Evolutionary conservation across 2,888 invertebrate species (phyloP).

Genomic region (Galeruca laticollis): DNA sequence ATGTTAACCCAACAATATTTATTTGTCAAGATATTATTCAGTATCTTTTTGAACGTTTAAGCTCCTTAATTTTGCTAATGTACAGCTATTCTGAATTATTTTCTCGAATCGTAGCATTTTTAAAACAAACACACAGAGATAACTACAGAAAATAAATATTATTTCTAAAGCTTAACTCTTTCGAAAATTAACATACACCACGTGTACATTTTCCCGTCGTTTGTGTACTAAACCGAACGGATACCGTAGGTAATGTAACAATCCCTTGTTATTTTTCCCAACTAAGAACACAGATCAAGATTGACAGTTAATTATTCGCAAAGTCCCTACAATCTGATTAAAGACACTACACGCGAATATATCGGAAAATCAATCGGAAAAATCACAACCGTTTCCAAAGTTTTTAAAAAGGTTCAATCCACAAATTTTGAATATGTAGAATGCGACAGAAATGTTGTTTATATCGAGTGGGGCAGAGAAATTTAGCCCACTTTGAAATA

Average conservation of each 20-base stretch:
- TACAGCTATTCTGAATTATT: neutral
- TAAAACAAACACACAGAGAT: neutral
- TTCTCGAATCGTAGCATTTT: neutral
- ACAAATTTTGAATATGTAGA: too few relatives aligned
- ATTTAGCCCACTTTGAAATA: too few relatives aligned
- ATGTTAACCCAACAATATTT: too few relatives aligned
- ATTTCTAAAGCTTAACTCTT: constrained; percentile 4
- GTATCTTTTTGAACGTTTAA: too few relatives aligned
- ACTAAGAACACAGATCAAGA: constrained; percentile 56
- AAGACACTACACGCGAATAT: constrained; percentile 44
- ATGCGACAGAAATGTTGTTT: too few relatives aligned
- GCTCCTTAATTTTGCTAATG: too few relatives aligned
- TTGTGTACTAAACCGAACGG: constrained; percentile 18
- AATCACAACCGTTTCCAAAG: constrained; percentile 14
- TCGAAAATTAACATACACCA: constrained; percentile 14
- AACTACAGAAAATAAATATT: neutral
- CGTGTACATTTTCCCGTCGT: neutral
- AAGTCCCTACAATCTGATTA: constrained; percentile 58
- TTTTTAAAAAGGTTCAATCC: neutral
- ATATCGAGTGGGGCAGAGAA: too few relatives aligned
- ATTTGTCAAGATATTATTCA: too few relatives aligned
- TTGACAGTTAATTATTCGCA: constrained; percentile 59
- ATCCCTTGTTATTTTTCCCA: constrained; percentile 58
- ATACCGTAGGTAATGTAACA: constrained; percentile 36
- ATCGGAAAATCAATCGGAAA: constrained; percentile 46